Percentiles rank a stretch among this genome's conserved stretches.
These are phyloP conservation scores for Fulmarus glacialis DNA, from an alignment of 2,113 vertebrate species.

Conservation along the genomic window DNA sequence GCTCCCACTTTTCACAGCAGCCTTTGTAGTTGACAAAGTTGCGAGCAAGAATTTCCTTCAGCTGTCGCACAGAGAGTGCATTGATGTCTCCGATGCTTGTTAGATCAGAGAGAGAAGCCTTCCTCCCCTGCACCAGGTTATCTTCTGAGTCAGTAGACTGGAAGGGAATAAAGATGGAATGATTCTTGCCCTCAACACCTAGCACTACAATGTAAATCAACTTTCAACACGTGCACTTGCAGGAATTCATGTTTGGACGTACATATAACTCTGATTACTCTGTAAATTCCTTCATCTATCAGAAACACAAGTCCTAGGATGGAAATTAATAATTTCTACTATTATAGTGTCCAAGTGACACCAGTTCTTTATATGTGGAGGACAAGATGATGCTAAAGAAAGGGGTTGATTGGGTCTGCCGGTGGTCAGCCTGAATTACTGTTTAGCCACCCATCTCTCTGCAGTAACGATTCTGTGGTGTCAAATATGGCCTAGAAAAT, in stretches of 20 bases:
- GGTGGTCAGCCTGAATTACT: not conserved
- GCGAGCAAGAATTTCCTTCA: constrained; percentile 94
- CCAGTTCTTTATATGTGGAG: not conserved
- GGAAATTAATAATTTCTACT: not conserved
- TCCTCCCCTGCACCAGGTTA: constrained; percentile 77
- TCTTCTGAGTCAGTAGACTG: constrained; percentile 88
- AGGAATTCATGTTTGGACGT: not conserved
- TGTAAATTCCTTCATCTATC: not conserved
- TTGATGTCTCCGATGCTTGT: constrained; percentile 83
- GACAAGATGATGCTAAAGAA: not conserved
- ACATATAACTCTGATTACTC: not conserved
- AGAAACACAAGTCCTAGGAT: not conserved
- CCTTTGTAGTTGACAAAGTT: constrained; percentile 98
- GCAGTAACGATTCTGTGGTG: no score
- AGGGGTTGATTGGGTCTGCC: rapidly evolving
- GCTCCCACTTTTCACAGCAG: constrained; percentile 99
- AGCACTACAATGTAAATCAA: not conserved
- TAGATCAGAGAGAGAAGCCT: constrained; percentile 92
- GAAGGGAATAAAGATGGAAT: not conserved
- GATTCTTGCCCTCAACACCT: not conserved
- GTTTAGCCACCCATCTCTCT: not conserved
- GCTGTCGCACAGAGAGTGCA: constrained; percentile 88
- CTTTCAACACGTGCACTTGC: rapidly evolving
- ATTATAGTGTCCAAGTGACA: not conserved
- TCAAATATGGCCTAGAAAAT: not conserved